phyloP scores from a whole-genome alignment of 2,113 vertebrate species.

The Megaceryle maxima region DNA sequence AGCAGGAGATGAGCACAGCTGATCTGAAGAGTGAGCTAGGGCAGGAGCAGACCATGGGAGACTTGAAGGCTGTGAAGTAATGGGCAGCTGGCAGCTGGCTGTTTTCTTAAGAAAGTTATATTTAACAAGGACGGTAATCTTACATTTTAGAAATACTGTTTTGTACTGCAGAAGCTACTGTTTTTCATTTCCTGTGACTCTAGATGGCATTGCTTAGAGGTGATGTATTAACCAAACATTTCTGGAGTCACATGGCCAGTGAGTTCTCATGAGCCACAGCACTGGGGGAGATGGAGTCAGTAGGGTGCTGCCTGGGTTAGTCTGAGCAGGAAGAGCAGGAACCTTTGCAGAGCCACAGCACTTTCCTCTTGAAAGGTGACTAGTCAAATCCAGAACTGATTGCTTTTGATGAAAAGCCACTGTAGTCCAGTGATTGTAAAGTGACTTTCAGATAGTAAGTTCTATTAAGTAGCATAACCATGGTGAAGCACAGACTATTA shows the following conservation, averaged over 20 bases:
- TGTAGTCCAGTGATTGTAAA: not conserved
- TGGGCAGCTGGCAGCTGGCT: constrained; percentile 15
- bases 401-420: not conserved
- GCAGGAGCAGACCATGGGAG: not conserved
- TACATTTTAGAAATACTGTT: not conserved
- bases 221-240: not conserved
- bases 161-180: not conserved
- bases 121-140: not conserved
- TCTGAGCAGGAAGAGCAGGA: not conserved
- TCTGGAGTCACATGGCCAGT: not conserved
- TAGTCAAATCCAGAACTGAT: not conserved
- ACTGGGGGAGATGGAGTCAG: not conserved
- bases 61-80: not conserved
- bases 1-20: not conserved
- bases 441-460: not conserved
- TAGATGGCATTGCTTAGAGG: not conserved
- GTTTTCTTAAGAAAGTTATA: not conserved
- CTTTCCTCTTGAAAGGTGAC: not conserved
- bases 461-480: not conserved
- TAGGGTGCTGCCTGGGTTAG: not conserved
- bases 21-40: not conserved
- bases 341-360: not conserved
- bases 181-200: not conserved
- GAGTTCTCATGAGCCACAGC: not conserved
- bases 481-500: not conserved